phyloP scores from a whole-genome alignment of 2,888 invertebrate genomes.

The Plagodis dolabraria region DNA sequence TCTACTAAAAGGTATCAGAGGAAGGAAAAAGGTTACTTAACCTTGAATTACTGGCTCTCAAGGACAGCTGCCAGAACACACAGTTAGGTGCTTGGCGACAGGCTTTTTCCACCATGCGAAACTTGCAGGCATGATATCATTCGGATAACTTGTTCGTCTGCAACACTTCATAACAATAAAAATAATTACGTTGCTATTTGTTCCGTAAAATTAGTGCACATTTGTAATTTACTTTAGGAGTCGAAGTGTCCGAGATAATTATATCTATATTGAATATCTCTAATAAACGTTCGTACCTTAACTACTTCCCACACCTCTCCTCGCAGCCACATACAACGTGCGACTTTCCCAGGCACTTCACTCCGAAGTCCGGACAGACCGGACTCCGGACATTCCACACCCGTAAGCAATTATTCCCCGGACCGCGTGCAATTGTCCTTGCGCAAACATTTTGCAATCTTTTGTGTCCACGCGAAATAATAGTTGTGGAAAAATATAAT shows the following conservation, averaged over 20 bases:
- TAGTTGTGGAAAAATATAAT: slow-evolving; percentile 19
- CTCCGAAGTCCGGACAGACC: slow-evolving; percentile 18
- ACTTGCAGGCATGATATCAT: too few relatives aligned
- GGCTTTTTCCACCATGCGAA: too few relatives aligned
- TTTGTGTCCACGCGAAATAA: slow-evolving; percentile 44
- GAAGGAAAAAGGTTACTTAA: too few relatives aligned
- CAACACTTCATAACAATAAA: too few relatives aligned
- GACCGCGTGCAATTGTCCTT: slow-evolving; percentile 51
- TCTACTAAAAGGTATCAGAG: too few relatives aligned
- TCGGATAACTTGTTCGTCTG: too few relatives aligned
- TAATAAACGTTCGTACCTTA: neutral
- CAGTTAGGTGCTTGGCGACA: too few relatives aligned
- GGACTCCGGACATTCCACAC: slow-evolving; percentile 49
- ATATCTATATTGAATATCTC: neutral
- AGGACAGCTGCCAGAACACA: too few relatives aligned
- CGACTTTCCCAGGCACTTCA: slow-evolving; percentile 8
- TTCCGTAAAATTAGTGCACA: neutral
- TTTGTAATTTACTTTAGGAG: neutral
- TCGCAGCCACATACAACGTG: slow-evolving; percentile 3
- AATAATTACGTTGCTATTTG: too few relatives aligned
- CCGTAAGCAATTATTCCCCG: slow-evolving; percentile 60
- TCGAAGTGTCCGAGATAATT: too few relatives aligned
- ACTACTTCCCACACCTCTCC: neutral
- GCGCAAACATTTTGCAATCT: slow-evolving; percentile 55
- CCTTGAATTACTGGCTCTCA: too few relatives aligned